A percentile compares a stretch with the other conserved stretches of the same genome.
Conservation (phyloP, 2,888 invertebrate species). For the Megalurothrips usitatus region DNA sequence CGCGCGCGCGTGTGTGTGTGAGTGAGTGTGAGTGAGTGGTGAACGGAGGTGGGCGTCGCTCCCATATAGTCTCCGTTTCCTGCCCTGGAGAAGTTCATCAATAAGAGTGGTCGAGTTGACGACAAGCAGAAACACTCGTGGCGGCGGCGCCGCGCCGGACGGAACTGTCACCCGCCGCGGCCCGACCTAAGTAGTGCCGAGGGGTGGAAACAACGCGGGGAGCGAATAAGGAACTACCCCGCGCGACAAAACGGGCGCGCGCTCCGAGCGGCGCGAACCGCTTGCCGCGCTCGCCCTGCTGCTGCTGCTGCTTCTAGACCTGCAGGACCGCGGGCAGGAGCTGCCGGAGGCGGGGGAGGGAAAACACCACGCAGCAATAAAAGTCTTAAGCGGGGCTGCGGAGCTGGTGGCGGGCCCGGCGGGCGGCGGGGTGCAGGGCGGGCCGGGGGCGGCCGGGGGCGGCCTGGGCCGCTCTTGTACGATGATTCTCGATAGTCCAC, state of each 20-base stretch:
- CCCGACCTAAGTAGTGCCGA: no score
- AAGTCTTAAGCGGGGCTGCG: constrained; percentile 3
- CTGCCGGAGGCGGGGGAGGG: not conserved
- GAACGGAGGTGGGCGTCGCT: not conserved
- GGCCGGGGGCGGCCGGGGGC: not conserved
- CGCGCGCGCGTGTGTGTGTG: not conserved
- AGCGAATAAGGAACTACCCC: no score
- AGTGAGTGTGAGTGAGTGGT: not conserved
- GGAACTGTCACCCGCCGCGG: no score
- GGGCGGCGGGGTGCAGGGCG: not conserved
- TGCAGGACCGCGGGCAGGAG: no score
- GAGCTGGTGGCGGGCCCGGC: not conserved
- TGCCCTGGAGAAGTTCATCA: not conserved
- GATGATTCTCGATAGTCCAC: not conserved
- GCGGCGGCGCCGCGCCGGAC: no score
- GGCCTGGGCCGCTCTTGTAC: not conserved
- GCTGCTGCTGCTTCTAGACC: no score
- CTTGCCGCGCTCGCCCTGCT: no score
- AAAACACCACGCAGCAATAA: constrained; percentile 15
- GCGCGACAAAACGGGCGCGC: no score
- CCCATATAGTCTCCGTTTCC: not conserved
- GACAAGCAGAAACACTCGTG: not conserved
- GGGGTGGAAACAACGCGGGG: no score
- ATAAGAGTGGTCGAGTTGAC: not conserved
- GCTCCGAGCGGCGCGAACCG: no score